Evolutionary conservation across 2,113 vertebrate genomes (phyloP).

Genomic region (Arenaria interpres): DNA sequence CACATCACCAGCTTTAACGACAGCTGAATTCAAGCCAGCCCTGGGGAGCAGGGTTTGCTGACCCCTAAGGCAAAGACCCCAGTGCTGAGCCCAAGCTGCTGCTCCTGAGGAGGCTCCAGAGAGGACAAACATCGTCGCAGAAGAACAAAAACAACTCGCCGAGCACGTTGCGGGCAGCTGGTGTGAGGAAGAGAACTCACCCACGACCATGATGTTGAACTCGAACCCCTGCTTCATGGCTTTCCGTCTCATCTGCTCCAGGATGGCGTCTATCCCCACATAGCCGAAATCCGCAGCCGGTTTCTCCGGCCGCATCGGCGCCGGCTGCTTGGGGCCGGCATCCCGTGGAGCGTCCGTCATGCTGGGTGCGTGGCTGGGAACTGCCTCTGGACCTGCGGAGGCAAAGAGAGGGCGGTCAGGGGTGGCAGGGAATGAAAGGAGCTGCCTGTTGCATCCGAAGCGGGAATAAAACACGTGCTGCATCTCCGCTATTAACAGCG

Average conservation of each 20-base stretch:
- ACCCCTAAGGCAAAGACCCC: not conserved
- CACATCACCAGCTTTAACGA: not conserved
- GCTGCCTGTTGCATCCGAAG: not conserved
- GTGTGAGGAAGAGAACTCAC: conserved; percentile 69
- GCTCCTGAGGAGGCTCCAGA: not conserved
- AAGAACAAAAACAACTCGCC: not conserved
- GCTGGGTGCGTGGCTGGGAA: conserved; percentile 71
- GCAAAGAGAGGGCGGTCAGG: not conserved
- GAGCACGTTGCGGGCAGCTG: not conserved
- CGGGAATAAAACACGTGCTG: rapidly evolving
- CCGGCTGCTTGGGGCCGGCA: conserved; percentile 73
- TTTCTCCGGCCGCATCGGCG: conserved; percentile 78
- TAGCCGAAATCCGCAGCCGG: conserved; percentile 87
- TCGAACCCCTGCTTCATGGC: conserved; percentile 99
- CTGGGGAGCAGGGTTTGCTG: not conserved
- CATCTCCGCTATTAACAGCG: not conserved
- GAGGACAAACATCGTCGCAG: rapidly evolving
- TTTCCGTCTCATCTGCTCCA: conserved; percentile 98
- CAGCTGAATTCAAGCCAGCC: not conserved
- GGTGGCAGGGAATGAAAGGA: not conserved
- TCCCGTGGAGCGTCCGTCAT: conserved; percentile 87
- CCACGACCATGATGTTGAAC: conserved; percentile 99
- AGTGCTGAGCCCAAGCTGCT: rapidly evolving
- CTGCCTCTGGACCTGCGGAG: conserved; percentile 67
- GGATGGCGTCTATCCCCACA: conserved; percentile 95